These are phyloP conservation scores for Sebastes steindachneri DNA, from an alignment of 2,797 vertebrate species.

Conservation along the genomic window DNA sequence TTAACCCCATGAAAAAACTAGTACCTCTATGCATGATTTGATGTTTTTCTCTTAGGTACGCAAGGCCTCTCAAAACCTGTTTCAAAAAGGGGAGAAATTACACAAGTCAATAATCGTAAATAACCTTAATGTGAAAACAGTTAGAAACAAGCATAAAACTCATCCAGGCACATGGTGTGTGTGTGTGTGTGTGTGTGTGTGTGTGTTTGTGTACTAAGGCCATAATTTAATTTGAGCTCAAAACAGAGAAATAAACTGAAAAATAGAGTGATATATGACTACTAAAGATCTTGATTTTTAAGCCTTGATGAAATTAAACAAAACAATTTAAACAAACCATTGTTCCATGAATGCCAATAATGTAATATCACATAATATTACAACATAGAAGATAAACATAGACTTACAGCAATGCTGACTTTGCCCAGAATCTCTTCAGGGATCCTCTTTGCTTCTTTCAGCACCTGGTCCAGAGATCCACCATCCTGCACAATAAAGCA, in stretches of 20 bases:
- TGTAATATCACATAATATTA: neutral
- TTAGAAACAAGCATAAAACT: neutral
- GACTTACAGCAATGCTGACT: slow-evolving; percentile 92
- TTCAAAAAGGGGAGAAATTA: slow-evolving; percentile 1
- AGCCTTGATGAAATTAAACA: neutral
- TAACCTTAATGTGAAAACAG: neutral
- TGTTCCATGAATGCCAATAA: neutral
- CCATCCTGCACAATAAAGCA: slow-evolving; percentile 80
- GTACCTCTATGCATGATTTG: slow-evolving; percentile 95
- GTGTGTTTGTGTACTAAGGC: neutral
- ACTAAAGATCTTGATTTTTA: neutral
- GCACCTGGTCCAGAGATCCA: slow-evolving; percentile 90
- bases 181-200: neutral
- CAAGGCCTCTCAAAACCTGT: slow-evolving; percentile 90
- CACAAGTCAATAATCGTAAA: neutral
- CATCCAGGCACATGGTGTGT: neutral
- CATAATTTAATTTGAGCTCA: neutral
- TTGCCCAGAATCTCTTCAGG: slow-evolving; percentile 92
- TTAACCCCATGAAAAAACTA: neutral
- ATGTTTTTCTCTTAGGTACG: slow-evolving; percentile 92
- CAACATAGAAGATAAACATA: neutral
- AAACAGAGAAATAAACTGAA: neutral
- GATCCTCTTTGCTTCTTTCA: slow-evolving; percentile 90
- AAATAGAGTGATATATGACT: neutral
- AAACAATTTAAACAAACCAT: neutral